Evolutionary conservation across 2,888 invertebrate species (phyloP).

Genomic region (Drosophila setosimentum): DNA sequence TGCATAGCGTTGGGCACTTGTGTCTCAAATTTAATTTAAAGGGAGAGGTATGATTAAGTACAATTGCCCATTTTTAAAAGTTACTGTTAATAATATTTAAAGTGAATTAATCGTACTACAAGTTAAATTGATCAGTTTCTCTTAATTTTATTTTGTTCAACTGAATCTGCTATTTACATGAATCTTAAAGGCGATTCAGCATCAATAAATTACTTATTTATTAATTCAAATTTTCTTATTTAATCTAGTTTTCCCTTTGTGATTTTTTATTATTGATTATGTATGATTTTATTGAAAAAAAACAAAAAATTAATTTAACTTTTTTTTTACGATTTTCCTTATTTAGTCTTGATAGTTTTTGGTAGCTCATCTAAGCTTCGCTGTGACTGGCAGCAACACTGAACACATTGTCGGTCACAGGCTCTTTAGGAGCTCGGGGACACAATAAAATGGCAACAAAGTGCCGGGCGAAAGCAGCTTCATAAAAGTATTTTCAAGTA

Average conservation of each 20-base stretch:
- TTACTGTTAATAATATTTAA: not conserved
- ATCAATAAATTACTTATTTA: not conserved
- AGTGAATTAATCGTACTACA: not conserved
- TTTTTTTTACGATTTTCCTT: not conserved
- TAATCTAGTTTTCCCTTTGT: not conserved
- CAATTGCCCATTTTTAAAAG: not conserved
- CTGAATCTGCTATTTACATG: not conserved
- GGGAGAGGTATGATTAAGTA: not conserved
- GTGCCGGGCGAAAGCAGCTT: slow-evolving; percentile 41
- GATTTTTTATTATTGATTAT: not conserved
- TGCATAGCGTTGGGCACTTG: not conserved
- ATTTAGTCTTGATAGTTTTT: not conserved
- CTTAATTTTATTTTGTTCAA: not conserved
- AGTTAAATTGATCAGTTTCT: not conserved
- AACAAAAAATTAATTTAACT: not conserved
- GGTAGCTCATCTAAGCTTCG: slow-evolving; percentile 26
- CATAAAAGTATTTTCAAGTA: slow-evolving; percentile 57
- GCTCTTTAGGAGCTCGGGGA: slow-evolving; percentile 18
- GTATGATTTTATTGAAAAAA: too few species aligned
- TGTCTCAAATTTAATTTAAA: not conserved
- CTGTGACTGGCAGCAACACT: slow-evolving; percentile 1
- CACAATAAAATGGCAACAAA: slow-evolving; percentile 49
- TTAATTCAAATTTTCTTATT: not conserved
- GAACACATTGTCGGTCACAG: slow-evolving; percentile 14
- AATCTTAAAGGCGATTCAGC: accelerated